Evolutionary conservation across 1,140 invertebrate genomes (phyloP).

Genomic region (Ceratina calcarata): DNA sequence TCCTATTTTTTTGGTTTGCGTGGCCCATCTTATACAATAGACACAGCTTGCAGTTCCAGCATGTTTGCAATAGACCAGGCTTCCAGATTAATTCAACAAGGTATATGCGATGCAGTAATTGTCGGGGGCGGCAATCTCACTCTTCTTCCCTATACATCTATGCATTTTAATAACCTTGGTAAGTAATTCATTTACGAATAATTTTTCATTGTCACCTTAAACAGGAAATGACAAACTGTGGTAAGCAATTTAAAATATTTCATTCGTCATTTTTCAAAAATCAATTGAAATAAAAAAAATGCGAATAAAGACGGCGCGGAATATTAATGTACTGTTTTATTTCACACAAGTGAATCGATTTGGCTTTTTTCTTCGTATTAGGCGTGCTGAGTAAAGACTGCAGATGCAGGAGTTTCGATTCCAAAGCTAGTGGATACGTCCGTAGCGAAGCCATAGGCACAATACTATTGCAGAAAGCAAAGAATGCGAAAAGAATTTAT

Average conservation of each 20-base stretch:
- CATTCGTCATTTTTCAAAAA: no score
- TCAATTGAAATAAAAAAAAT: no score
- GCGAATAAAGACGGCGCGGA: no score
- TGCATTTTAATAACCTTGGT: constrained; percentile 38
- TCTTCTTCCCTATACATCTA: constrained; percentile 91
- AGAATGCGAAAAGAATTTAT: no score
- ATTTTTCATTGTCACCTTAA: no score
- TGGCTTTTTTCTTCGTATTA: no score
- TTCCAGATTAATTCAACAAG: constrained; percentile 87
- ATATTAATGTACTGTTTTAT: background rate
- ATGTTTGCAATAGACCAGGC: constrained; percentile 92
- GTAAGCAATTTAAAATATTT: no score
- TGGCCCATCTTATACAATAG: constrained; percentile 91
- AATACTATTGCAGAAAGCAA: constrained; percentile 90
- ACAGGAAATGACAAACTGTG: no score
- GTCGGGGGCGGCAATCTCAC: constrained; percentile 92
- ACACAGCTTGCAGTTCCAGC: constrained; percentile 95
- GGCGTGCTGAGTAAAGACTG: constrained; percentile 82
- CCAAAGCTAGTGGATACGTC: constrained; percentile 87
- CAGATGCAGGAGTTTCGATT: constrained; percentile 94
- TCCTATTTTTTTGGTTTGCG: constrained; percentile 87
- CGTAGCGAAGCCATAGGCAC: constrained; percentile 89
- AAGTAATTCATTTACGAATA: background rate
- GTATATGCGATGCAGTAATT: constrained; percentile 92
- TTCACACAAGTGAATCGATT: constrained; percentile 88